Conservation (phyloP, 2,113 vertebrate species). For the Sylvilagus bachmani region DNA sequence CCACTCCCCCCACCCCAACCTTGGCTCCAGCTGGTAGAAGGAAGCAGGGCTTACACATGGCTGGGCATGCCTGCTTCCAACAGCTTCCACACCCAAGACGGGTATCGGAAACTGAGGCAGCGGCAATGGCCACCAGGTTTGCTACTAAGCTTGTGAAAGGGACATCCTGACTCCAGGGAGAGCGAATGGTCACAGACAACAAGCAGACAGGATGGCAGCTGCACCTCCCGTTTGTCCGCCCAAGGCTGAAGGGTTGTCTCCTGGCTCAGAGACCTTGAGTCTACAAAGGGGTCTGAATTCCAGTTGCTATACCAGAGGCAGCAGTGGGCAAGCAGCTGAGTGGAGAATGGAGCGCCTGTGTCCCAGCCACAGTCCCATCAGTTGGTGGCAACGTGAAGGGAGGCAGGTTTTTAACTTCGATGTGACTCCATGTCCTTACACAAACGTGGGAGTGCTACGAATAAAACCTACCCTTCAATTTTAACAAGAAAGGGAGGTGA, state of each 20-base stretch:
- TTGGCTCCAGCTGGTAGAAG: constrained; percentile 11
- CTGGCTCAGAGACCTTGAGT: fast-evolving
- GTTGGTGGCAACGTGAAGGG: fast-evolving
- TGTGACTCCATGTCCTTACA: background rate
- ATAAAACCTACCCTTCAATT: fast-evolving
- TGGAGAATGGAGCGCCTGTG: fast-evolving
- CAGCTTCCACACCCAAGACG: background rate
- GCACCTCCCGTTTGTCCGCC: fast-evolving
- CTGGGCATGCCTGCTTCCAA: background rate
- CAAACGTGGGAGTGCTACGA: fast-evolving
- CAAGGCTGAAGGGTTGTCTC: background rate
- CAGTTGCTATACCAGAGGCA: background rate
- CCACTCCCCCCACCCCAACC: too few species aligned
- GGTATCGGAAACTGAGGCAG: background rate
- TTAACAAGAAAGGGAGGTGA: background rate
- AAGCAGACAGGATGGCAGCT: fast-evolving
- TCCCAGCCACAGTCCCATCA: fast-evolving
- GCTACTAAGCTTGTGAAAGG: background rate
- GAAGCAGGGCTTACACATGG: background rate
- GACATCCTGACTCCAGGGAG: background rate
- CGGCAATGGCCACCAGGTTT: background rate
- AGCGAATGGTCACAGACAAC: background rate
- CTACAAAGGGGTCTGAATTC: background rate
- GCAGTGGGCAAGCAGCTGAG: fast-evolving
- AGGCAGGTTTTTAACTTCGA: background rate